Base-by-base conservation (phyloP, 1,140 invertebrate genomes). In the Chelonus insularis region DNA sequence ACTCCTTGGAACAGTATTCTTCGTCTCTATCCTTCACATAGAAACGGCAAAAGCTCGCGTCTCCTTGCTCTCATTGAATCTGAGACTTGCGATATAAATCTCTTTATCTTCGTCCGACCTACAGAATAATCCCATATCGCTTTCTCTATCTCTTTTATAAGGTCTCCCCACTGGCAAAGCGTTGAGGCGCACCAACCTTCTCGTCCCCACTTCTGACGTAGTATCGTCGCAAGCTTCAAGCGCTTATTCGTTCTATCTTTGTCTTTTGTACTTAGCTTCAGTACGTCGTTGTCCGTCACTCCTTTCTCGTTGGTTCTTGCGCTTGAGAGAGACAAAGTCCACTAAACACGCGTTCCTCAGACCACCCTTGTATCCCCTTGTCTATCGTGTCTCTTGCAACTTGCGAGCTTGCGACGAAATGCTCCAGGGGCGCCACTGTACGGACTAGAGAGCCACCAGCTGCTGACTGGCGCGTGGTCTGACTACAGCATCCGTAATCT, bases 401-500 rank as follows among this genome's bases (percentile, higher is more conserved):
- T 68, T 64, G 63, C 62, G 68, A 71, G 74, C 67, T 77, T 78
- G 70, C 73, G 64, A 67, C 47, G 57, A 64, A 55, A 69, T 45
- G 41, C 72, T 68, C 20, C 34, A 69, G 76, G 50, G 78, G 78
- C 77, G 79, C 79, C 78, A 81, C 78, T 70, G 74, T 78, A 69
- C 78, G 78, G 78, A 60, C 64, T 50, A 63, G 67, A 67, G 67
- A 67, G 65, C 71, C 75, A 72, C 70, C 70, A 70, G 73, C 70
- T 69, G 67, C 68, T 67, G 69, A 66, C 71, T 71, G 69, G 70
- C 68, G 73, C 73, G 71, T 72, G 70, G 68, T 71, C 74, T 75
- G 68, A 72, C 73, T 75, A 78, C 79, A 80, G 78, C 78, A 78
- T 81, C 79, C 76, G 78, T 72, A 72, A 74, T 72, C 72, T 72